Conservation (phyloP, 2,797 vertebrate species). For the Prunella strophiata region DNA sequence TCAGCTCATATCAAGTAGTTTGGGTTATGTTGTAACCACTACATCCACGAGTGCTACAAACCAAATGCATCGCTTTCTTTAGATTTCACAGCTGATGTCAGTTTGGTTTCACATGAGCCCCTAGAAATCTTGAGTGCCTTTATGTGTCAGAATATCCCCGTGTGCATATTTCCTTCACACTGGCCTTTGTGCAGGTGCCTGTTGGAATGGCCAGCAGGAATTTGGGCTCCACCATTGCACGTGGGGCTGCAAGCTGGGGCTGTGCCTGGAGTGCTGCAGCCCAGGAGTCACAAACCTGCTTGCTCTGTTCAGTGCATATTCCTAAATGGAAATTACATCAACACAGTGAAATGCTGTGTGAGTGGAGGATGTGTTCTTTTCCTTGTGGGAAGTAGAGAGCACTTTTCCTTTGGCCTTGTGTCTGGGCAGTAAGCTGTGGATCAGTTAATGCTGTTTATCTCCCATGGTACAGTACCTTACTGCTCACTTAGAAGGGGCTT, state of each 20-base stretch:
- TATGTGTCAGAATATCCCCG: background rate
- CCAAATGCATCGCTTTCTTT: conserved; percentile 43
- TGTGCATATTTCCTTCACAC: conserved; percentile 43
- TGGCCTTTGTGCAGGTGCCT: conserved; percentile 53
- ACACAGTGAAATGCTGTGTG: background rate
- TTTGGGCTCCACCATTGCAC: conserved; percentile 5
- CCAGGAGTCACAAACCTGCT: conserved; percentile 43
- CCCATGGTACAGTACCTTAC: background rate
- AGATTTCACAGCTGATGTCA: conserved; percentile 22
- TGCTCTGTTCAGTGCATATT: conserved; percentile 56
- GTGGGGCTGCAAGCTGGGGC: background rate
- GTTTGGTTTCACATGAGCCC: background rate
- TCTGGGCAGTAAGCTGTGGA: background rate
- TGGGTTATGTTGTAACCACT: conserved; percentile 37
- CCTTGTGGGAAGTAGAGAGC: background rate
- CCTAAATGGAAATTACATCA: conserved; percentile 3
- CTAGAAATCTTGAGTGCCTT: background rate
- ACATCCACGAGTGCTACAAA: conserved; percentile 48
- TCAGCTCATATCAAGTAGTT: background rate
- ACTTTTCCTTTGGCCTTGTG: background rate
- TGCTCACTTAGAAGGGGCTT: background rate
- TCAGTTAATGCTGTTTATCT: background rate
- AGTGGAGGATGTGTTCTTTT: conserved; percentile 17
- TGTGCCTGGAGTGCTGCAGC: conserved; percentile 61
- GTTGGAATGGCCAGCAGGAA: background rate